Percentiles rank a stretch among this genome's conserved stretches.
Conservation (phyloP, 2,888 invertebrate genomes). For the Therioaphis trifolii region DNA sequence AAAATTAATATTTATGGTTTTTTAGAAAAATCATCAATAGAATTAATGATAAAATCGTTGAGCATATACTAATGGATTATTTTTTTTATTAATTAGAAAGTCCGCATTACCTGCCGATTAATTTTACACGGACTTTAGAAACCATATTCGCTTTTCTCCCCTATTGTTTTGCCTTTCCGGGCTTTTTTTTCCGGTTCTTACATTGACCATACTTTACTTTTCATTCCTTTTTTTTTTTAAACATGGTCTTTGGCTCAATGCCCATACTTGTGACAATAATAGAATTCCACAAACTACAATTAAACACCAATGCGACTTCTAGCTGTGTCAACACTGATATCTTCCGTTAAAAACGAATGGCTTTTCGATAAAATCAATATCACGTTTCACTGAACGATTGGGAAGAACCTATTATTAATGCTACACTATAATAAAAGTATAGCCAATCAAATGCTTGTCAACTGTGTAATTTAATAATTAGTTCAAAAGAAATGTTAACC, state of each 20-base stretch:
- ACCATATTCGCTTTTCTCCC: constrained; percentile 12
- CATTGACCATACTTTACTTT: neutral
- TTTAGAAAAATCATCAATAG: too few species aligned
- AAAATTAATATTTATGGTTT: neutral
- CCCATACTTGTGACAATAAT: neutral
- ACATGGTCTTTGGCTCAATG: neutral
- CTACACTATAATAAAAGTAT: neutral
- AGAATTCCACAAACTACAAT: constrained; percentile 15
- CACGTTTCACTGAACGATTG: neutral
- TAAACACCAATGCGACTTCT: neutral
- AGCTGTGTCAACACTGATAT: constrained; percentile 7
- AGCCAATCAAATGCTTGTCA: neutral
- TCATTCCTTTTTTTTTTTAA: constrained; percentile 1
- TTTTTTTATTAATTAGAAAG: neutral
- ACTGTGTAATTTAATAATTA: neutral
- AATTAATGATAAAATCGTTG: too few species aligned
- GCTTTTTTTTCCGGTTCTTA: neutral
- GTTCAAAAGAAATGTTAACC: neutral
- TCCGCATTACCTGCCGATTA: neutral
- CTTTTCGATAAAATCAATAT: neutral
- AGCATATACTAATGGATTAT: too few species aligned
- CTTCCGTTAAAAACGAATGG: neutral
- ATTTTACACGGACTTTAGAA: neutral
- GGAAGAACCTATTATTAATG: neutral
- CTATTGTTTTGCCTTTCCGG: neutral